phyloP scores from a whole-genome alignment of 2,888 invertebrate genomes.

The Calliopum simillimum region DNA sequence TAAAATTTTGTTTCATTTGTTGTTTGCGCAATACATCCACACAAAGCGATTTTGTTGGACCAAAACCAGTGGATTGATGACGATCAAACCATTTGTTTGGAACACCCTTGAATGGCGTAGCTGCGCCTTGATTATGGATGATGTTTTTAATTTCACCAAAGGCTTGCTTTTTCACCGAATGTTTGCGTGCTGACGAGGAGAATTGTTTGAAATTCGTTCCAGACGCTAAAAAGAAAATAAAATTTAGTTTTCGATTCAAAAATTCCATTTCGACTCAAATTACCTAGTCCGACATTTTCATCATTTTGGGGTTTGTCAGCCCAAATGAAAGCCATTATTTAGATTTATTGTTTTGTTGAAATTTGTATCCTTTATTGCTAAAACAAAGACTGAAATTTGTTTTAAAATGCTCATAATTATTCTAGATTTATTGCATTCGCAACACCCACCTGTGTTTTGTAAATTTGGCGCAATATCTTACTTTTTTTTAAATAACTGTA shows the following conservation, averaged over 20 bases:
- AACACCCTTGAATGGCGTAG: conserved; percentile 45
- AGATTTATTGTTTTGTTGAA: too few relatives aligned
- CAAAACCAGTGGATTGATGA: neutral
- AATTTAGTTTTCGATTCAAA: neutral
- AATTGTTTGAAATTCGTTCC: conserved; percentile 15
- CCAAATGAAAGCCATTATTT: conserved; percentile 29
- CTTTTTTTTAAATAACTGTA: too few relatives aligned
- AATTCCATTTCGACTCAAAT: neutral
- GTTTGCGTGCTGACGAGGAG: conserved; percentile 21
- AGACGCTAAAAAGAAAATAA: neutral
- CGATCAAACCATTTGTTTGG: neutral
- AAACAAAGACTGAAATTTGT: too few relatives aligned
- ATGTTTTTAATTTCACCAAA: conserved; percentile 51
- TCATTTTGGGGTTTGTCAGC: conserved; percentile 2
- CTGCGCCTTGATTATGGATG: conserved; percentile 46
- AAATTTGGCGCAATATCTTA: too few relatives aligned
- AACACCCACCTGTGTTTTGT: too few relatives aligned
- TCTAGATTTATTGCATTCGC: too few relatives aligned
- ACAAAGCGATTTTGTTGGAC: conserved; percentile 12
- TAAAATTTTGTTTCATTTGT: conserved; percentile 25
- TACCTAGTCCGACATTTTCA: conserved; percentile 28
- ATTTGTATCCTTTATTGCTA: too few relatives aligned
- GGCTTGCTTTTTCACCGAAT: conserved; percentile 46
- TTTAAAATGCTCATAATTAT: too few relatives aligned
- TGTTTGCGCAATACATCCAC: conserved; percentile 26